A percentile compares a stretch with the other conserved stretches of the same genome.
Evolutionary conservation across 2,797 vertebrate species (phyloP).

Genomic region (Intellagama lesueurii): DNA sequence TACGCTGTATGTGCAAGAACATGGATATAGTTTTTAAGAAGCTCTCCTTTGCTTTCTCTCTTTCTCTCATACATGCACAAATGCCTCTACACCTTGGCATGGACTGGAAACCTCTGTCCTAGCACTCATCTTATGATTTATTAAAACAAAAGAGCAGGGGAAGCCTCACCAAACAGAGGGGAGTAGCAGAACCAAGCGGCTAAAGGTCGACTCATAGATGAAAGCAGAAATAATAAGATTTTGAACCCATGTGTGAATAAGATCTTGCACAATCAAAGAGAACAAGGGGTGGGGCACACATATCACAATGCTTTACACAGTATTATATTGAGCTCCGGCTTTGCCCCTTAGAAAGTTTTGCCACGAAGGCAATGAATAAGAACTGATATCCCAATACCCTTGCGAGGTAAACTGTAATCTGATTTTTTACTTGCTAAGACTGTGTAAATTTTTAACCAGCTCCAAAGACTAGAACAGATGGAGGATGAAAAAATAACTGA

Average conservation of each 20-base stretch:
- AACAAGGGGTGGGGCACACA: neutral
- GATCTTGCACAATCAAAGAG: neutral
- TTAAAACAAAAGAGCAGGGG: neutral
- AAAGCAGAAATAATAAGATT: constrained; percentile 5
- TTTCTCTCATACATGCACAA: constrained; percentile 14
- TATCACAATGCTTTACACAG: neutral
- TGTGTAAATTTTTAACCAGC: constrained; percentile 11
- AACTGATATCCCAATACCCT: neutral
- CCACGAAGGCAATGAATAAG: constrained; percentile 26
- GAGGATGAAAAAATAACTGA: constrained; percentile 28
- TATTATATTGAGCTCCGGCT: neutral
- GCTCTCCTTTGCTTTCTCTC: constrained; percentile 26
- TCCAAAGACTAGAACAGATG: constrained; percentile 41
- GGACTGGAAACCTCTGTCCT: neutral
- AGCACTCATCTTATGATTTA: constrained; percentile 47
- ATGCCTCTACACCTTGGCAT: neutral
- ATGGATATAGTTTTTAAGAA: constrained; percentile 22
- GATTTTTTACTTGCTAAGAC: neutral
- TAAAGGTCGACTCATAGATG: constrained; percentile 60
- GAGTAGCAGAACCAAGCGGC: constrained; percentile 38
- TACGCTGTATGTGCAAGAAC: constrained; percentile 58
- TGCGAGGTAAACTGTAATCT: neutral
- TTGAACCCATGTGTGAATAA: constrained; percentile 4
- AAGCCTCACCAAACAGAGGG: constrained; percentile 25
- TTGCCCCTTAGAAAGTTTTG: neutral